phyloP scores from a whole-genome alignment of 2,113 vertebrate species.

The Sylvietta virens region DNA sequence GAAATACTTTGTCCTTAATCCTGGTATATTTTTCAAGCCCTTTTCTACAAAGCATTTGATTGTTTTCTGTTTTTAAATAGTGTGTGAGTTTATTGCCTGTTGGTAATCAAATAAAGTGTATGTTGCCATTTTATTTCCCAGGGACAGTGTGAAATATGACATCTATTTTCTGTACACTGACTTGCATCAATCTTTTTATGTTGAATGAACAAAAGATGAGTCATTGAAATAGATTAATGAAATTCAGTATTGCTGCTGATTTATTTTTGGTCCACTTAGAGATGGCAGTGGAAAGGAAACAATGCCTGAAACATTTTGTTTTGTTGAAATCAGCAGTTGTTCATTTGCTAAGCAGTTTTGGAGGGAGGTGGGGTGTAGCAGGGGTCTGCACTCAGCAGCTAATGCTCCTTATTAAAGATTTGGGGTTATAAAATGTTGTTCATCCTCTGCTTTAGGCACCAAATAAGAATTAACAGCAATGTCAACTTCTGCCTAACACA shows the following conservation, averaged over 20 bases:
- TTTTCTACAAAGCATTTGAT: not conserved
- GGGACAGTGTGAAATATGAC: not conserved
- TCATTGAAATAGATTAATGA: not conserved
- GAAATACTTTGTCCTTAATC: not conserved
- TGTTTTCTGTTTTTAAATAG: not conserved
- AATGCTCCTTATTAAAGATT: not conserved
- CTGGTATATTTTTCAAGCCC: not conserved
- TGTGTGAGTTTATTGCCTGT: not conserved
- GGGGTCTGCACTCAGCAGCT: not conserved
- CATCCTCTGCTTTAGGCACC: not conserved
- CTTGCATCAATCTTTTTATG: not conserved
- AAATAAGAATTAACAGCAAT: not conserved
- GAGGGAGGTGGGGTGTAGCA: not conserved
- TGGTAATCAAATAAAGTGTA: not conserved
- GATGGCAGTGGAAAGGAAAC: not conserved
- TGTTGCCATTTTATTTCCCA: not conserved
- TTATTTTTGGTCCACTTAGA: not conserved
- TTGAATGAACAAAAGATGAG: not conserved
- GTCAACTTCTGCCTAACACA: not conserved
- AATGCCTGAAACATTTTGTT: not conserved
- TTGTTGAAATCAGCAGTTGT: not conserved
- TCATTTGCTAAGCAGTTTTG: not conserved
- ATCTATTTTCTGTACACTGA: not conserved
- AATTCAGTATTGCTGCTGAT: not conserved
- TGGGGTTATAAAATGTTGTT: not conserved